phyloP scores from a whole-genome alignment of 1,140 invertebrate species.

The Maniola jurtina region DNA sequence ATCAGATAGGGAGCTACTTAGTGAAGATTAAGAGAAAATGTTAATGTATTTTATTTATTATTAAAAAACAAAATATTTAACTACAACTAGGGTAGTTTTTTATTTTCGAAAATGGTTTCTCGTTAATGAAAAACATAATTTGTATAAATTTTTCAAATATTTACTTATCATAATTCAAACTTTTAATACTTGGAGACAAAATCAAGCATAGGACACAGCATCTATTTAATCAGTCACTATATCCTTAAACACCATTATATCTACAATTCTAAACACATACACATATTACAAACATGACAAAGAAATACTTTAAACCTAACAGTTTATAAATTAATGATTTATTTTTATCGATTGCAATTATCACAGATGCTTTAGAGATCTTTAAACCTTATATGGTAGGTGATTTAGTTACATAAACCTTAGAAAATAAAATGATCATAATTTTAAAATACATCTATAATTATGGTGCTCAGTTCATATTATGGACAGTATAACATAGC shows the following conservation, averaged over 20 bases:
- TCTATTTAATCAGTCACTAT: slow-evolving; percentile 62
- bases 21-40: slow-evolving; percentile 18
- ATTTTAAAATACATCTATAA: slow-evolving; percentile 25
- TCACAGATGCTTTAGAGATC: slow-evolving; percentile 77
- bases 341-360: slow-evolving; percentile 72
- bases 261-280: slow-evolving; percentile 38
- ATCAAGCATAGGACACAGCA: slow-evolving; percentile 37
- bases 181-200: slow-evolving; percentile 10
- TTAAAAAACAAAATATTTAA: not conserved
- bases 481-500: slow-evolving; percentile 18
- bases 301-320: slow-evolving; percentile 48
- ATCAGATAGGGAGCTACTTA: slow-evolving; percentile 18
- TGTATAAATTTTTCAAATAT: not conserved
- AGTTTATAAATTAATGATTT: slow-evolving; percentile 72
- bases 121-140: not conserved
- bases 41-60: slow-evolving; percentile 11
- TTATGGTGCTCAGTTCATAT: slow-evolving; percentile 27
- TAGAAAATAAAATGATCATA: slow-evolving; percentile 41
- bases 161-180: not conserved
- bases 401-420: slow-evolving; percentile 53
- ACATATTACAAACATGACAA: slow-evolving; percentile 39
- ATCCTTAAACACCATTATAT: slow-evolving; percentile 39
- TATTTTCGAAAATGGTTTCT: not conserved
- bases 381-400: slow-evolving; percentile 73
- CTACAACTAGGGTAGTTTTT: not conserved